phyloP scores from a whole-genome alignment of 1,140 invertebrate species.

The Berghia stephanieae region DNA sequence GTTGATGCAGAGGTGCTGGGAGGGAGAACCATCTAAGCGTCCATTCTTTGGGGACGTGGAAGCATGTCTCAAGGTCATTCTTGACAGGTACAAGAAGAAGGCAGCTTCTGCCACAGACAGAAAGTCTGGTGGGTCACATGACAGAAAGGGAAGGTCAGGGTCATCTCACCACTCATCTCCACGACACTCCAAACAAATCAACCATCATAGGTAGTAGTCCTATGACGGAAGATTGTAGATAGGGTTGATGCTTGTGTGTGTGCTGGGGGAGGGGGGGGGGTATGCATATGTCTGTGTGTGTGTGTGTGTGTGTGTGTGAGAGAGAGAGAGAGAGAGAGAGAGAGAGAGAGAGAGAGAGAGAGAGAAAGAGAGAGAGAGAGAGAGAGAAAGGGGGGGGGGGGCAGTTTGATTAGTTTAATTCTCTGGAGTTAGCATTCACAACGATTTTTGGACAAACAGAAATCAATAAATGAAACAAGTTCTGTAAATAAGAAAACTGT shows the following conservation, averaged over 20 bases:
- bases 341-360: not conserved
- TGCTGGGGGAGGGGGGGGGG: not conserved
- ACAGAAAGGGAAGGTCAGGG: not conserved
- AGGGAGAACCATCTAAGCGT: slow-evolving; percentile 77
- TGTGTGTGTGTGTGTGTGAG: not conserved
- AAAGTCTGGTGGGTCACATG: not conserved
- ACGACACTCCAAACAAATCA: not conserved
- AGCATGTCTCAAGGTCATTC: slow-evolving; percentile 68
- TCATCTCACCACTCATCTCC: not conserved
- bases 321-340: not conserved
- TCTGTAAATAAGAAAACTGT: too few species aligned
- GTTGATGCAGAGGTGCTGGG: slow-evolving; percentile 88
- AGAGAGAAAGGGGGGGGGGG: not conserved
- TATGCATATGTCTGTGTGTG: not conserved
- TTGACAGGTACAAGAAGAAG: slow-evolving; percentile 37
- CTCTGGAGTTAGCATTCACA: too few species aligned
- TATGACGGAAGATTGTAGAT: not conserved
- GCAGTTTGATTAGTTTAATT: too few species aligned
- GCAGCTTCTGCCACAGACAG: not conserved
- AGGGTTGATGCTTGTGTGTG: not conserved
- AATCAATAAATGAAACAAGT: too few species aligned
- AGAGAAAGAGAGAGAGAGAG: not conserved
- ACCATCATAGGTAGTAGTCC: not conserved
- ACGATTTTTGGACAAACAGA: too few species aligned
- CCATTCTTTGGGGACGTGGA: slow-evolving; percentile 83